Percentiles rank a stretch among this genome's conserved stretches.
phyloP scores from a whole-genome alignment of 2,888 invertebrate species.

The Congeria kusceri region DNA sequence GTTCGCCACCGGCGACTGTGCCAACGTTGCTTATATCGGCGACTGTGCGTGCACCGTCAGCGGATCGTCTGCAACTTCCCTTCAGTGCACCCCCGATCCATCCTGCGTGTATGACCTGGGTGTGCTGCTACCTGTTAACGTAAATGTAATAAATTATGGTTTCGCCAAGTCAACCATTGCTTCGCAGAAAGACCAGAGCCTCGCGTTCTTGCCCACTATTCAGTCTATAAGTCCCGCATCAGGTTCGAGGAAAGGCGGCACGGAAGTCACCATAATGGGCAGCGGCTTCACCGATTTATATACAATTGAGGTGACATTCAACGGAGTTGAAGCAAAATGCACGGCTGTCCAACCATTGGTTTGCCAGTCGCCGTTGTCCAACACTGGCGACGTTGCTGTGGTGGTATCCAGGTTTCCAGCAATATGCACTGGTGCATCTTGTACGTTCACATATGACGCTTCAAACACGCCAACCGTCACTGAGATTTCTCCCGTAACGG shows the following conservation, averaged over 20 bases:
- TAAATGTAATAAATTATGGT: constrained; percentile 48
- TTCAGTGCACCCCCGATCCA: constrained; percentile 42
- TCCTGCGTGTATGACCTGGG: constrained; percentile 38
- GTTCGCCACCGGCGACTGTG: constrained; percentile 61
- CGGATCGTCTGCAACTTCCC: constrained; percentile 5
- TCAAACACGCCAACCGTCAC: constrained; percentile 63
- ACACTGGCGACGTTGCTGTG: constrained; percentile 23
- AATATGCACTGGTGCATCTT: constrained; percentile 27
- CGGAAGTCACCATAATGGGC: constrained; percentile 58
- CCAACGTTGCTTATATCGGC: constrained; percentile 65
- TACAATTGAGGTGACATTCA: constrained; percentile 51
- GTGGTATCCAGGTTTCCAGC: constrained; percentile 26
- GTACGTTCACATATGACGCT: constrained; percentile 56
- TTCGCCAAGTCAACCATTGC: constrained; percentile 40
- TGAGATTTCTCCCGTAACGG: constrained; percentile 43
- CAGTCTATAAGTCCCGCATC: constrained; percentile 31
- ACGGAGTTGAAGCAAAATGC: constrained; percentile 55
- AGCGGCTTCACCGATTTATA: constrained; percentile 48
- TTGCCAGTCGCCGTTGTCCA: background rate
- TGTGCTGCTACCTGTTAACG: constrained; percentile 29
- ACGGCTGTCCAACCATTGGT: constrained; percentile 10
- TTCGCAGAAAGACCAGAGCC: constrained; percentile 18
- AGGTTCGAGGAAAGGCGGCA: constrained; percentile 62
- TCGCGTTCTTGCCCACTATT: constrained; percentile 51
- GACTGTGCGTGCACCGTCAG: constrained; percentile 45